Evolutionary conservation across 2,888 invertebrate species (phyloP), one percentile per base, ranked within the genome.

Genomic region (Cryptus armator): DNA sequence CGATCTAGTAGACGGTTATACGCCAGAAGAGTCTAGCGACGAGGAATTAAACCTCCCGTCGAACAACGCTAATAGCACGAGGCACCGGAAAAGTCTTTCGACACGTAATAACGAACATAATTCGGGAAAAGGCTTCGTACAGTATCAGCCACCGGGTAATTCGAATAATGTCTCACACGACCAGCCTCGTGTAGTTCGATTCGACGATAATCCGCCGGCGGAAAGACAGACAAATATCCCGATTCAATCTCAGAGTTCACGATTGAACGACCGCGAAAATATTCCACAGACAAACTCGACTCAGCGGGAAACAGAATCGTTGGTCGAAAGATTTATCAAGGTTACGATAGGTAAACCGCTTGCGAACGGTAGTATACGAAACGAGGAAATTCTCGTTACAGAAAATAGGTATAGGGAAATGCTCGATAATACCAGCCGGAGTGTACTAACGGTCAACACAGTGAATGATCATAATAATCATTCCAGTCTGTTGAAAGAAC

Each of bases 371-470:
- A 43, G 6, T 16, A 43, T 53, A n/a, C 43, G 10, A 32, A 32
- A 72, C 44, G 72, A 72, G 19, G 72, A 72, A 44, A 53, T 72
- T 53, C 19, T 72, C 14, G 72, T 72, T 4, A 72, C 53, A 3
- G 72, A 72, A 53, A 43, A 53, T 3, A 53, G 14, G 7, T 72
- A 72, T 29, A 48, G 53, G 12, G 9, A 44, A 37, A 70, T 70
- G 70, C 19, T 44, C 0, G 14, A 70, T 6, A 46, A 70, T 32
- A 12, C 46, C 2, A 4, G 3, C 12, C 59, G 12, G 29, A 12
- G n/a, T 5, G 14, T 10, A 2, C 12, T 10, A 12, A 29, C 59
- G 10, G 2, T 1, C 29, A 3, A 29, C 24, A 29, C 59, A 12
- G 9, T 1, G 2, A 24, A 4, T 29, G 9, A 2, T 14, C 6